Conservation (phyloP, 1,140 invertebrate genomes). For the Akabosia matsudoensis region DNA sequence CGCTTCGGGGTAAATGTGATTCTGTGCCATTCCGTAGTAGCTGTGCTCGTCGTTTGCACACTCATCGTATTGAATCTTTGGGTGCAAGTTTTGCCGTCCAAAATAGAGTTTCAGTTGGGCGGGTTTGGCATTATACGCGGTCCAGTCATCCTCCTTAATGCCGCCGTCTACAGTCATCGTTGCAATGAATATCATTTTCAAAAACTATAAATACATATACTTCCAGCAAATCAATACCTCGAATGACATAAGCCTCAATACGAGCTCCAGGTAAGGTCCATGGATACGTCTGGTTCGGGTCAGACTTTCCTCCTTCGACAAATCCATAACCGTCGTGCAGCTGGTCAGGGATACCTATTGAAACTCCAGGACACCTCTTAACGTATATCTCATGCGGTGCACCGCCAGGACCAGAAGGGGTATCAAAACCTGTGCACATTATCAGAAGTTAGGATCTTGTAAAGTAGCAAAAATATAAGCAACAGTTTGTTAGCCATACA, state of each 20-base stretch:
- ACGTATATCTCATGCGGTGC: too few species aligned
- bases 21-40: neutral
- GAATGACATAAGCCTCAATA: neutral
- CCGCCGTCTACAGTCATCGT: neutral
- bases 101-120: neutral
- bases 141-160: neutral
- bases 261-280: neutral
- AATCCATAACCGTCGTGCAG: neutral
- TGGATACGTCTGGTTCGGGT: neutral
- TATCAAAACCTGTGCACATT: too few species aligned
- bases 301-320: neutral
- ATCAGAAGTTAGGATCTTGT: too few species aligned
- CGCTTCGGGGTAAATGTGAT: neutral
- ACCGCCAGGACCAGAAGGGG: too few species aligned
- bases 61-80: neutral
- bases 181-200: too few species aligned
- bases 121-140: neutral
- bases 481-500: too few species aligned
- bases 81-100: neutral
- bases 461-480: too few species aligned
- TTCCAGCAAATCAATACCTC: neutral
- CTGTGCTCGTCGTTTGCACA: neutral
- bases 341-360: neutral
- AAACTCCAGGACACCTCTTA: too few species aligned
- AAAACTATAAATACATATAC: too few species aligned